These are phyloP conservation scores for Drosophila neocordata DNA, from an alignment of 1,140 invertebrate species.

Conservation along the genomic window DNA sequence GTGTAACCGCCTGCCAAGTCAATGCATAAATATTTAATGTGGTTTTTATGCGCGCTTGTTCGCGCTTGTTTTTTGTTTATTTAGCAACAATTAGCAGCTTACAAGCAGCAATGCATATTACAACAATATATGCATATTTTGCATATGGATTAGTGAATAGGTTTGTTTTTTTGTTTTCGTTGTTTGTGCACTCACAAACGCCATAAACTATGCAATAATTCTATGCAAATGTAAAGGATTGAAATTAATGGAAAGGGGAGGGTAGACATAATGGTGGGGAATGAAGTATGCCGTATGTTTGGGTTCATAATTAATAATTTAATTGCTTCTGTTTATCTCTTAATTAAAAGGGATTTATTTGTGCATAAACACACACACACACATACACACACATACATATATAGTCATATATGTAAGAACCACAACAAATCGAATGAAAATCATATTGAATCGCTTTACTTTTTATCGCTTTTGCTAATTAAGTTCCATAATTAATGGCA, in stretches of 20 bases:
- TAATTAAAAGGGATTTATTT: slow-evolving; percentile 82
- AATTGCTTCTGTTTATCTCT: slow-evolving; percentile 82
- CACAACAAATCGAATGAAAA: slow-evolving; percentile 39
- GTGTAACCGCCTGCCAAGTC: background rate
- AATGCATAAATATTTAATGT: slow-evolving; percentile 55
- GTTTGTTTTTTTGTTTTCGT: background rate
- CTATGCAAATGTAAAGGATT: slow-evolving; percentile 38
- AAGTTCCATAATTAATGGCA: slow-evolving; percentile 75
- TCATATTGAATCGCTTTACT: slow-evolving; percentile 52
- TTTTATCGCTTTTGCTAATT: slow-evolving; percentile 78
- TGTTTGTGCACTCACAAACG: slow-evolving; percentile 9
- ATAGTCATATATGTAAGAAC: background rate
- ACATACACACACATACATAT: slow-evolving; percentile 9
- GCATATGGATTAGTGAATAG: slow-evolving; percentile 43
- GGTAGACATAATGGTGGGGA: background rate
- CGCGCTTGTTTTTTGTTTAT: slow-evolving; percentile 52
- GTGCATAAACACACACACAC: slow-evolving; percentile 39
- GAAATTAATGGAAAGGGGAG: background rate
- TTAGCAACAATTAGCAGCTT: slow-evolving; percentile 76
- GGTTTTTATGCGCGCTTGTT: slow-evolving; percentile 29
- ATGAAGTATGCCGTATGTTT: slow-evolving; percentile 4
- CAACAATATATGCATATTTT: slow-evolving; percentile 54
- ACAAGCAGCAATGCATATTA: slow-evolving; percentile 51
- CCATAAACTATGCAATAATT: slow-evolving; percentile 48
- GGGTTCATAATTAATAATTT: slow-evolving; percentile 79